Conservation (phyloP, 2,113 vertebrate genomes). For the Dolichallabes microphthalmus region DNA sequence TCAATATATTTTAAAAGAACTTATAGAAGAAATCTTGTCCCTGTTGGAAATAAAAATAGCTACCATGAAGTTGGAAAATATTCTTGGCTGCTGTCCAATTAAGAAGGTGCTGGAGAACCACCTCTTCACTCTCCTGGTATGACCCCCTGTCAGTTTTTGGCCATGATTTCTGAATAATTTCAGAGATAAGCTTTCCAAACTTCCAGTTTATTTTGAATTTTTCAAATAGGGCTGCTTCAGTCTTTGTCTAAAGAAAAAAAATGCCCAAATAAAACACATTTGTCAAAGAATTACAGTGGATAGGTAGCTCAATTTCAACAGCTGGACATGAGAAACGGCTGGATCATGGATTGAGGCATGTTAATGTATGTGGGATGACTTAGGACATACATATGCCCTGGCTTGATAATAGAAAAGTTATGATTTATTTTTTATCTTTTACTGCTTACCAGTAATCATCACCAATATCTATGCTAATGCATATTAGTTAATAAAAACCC, state of each 20-base stretch:
- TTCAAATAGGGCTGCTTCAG: constrained; percentile 66
- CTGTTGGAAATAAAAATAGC: not conserved
- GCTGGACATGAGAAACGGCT: not conserved
- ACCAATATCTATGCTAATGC: not conserved
- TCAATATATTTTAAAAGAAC: not conserved
- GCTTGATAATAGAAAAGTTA: not conserved
- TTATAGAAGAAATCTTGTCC: not conserved
- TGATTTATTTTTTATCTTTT: not conserved
- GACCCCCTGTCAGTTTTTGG: constrained; percentile 58
- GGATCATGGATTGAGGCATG: not conserved
- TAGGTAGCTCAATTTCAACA: not conserved
- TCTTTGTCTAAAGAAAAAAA: constrained; percentile 60
- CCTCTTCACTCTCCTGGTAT: constrained; percentile 53
- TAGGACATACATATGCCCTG: no score
- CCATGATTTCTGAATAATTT: constrained; percentile 84
- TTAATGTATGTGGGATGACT: not conserved
- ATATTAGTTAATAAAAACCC: no score
- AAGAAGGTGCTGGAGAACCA: constrained; percentile 77
- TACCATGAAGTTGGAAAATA: constrained; percentile 80
- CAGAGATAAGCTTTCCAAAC: constrained; percentile 81
- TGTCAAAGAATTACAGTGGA: not conserved
- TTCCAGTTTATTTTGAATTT: constrained; percentile 56
- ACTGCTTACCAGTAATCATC: not conserved
- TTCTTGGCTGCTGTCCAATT: constrained; percentile 75
- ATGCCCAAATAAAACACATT: not conserved